Evolutionary conservation across 2,797 vertebrate genomes (phyloP).

Genomic region (Argentina silus): DNA sequence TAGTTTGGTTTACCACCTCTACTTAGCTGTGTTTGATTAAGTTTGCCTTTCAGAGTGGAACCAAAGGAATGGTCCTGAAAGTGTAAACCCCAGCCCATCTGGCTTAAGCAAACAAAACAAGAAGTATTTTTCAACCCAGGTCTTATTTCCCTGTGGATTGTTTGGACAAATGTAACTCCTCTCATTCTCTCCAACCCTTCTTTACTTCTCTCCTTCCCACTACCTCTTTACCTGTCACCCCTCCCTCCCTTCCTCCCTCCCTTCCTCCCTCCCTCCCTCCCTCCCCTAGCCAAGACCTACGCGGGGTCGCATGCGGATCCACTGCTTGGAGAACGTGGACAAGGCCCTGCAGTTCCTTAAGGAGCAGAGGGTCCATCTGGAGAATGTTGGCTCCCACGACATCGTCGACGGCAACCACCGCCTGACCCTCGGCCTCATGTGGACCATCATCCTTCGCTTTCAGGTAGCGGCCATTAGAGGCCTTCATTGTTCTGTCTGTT

Average conservation of each 20-base stretch:
- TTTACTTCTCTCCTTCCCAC: not conserved
- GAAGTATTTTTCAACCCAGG: too few relatives aligned
- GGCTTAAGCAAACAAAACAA: too few relatives aligned
- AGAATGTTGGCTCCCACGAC: conserved; percentile 95
- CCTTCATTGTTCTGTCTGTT: too few relatives aligned
- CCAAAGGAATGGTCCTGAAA: too few relatives aligned
- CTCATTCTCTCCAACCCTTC: not conserved
- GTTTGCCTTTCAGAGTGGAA: too few relatives aligned
- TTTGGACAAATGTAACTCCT: not conserved
- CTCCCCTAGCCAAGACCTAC: conserved; percentile 86
- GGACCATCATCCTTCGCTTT: conserved; percentile 96
- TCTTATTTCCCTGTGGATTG: not conserved
- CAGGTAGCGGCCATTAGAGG: conserved; percentile 75
- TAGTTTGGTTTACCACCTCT: too few relatives aligned
- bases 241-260: not conserved
- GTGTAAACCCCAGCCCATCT: too few relatives aligned
- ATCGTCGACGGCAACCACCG: conserved; percentile 95
- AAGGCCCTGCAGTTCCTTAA: conserved; percentile 94
- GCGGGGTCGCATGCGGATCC: conserved; percentile 91
- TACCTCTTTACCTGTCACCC: not conserved
- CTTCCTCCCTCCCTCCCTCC: not conserved
- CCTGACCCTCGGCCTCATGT: conserved; percentile 91
- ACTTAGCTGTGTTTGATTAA: too few relatives aligned
- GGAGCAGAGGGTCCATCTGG: conserved; percentile 93
- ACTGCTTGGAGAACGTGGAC: conserved; percentile 94